Base-by-base conservation (phyloP, 1,140 invertebrate species). In the Penaeus vannamei region DNA sequence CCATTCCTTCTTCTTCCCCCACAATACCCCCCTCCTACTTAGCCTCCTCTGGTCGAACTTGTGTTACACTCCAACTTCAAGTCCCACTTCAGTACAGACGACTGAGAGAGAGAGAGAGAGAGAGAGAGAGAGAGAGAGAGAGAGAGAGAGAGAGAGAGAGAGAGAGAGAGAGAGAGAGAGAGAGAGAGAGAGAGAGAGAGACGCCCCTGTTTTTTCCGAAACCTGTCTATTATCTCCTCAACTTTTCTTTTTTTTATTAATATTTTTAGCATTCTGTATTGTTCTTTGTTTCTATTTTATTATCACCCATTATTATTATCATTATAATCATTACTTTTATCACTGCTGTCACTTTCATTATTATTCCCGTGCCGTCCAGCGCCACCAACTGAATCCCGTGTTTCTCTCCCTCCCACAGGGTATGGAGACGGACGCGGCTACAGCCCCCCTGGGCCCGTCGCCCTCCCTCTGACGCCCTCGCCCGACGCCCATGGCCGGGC, bases 391-490 rank as follows among this genome's bases (percentile, higher is more conserved):
- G 20, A 76, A 76, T 8, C 32, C 3, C 0, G 23, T 60, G 32
- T 59, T 32, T 85, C 61, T 84, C 69, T 69, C 64, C 36, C 77
- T 66, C 69, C 69, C 64, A 10, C 86, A 91, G 91, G 91, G 42
- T 91, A 91, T 69, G 69, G 60, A 14, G 91, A 91, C 69, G 64
- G 72, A n/a, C 86, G 91, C 53, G 91, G 91, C 26, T 91, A 90
- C 89, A 91, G 91, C 77, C 91, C 91, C 22, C 91, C 91, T 1
- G 91, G 89, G 20, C 91, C 91, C 1, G 87, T 91, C 29, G 91
- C 91, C 32, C 89, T 91, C 26, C 91, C 91, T 46, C 87, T 91
- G 22, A 91, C 91, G 59, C 91, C 91, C 29, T 91, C 91, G 29
- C 91, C 91, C 22, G 91, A 91, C 69, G 83, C 83, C 72, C 90